Conservation (phyloP, 2,113 vertebrate genomes). For the Xiphorhynchus elegans region DNA sequence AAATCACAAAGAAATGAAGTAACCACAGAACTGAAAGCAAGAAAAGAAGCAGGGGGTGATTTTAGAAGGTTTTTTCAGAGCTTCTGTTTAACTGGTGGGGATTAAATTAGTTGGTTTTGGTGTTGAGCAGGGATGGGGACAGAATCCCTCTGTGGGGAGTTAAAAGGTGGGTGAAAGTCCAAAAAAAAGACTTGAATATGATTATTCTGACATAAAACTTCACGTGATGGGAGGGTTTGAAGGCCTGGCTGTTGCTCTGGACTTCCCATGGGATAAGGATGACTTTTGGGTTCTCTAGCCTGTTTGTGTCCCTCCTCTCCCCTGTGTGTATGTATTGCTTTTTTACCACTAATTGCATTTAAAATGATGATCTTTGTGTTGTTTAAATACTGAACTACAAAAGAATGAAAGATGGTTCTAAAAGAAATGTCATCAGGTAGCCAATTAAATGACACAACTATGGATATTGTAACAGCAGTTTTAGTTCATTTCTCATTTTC, state of each 20-base stretch:
- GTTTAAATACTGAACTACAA: neutral
- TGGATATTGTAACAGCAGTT: neutral
- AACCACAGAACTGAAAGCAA: neutral
- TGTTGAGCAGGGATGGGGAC: neutral
- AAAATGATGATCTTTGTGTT: neutral
- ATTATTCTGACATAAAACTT: neutral
- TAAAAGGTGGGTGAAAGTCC: neutral
- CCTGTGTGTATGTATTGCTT: no score
- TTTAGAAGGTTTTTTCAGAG: neutral
- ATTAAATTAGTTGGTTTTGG: neutral
- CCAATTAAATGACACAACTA: no score
- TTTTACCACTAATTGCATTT: neutral
- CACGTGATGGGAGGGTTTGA: no score
- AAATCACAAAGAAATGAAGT: neutral
- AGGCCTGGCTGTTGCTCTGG: neutral
- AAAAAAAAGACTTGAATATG: neutral
- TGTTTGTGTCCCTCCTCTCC: neutral
- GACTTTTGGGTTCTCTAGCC: neutral
- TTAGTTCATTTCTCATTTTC: neutral
- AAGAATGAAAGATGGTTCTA: neutral
- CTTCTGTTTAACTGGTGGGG: neutral
- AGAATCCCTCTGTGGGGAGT: accelerated
- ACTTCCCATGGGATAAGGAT: neutral
- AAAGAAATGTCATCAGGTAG: neutral
- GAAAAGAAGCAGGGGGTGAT: neutral